Evolutionary conservation across 1,140 invertebrate genomes (phyloP).

Genomic region (Leptoteleia sp.): DNA sequence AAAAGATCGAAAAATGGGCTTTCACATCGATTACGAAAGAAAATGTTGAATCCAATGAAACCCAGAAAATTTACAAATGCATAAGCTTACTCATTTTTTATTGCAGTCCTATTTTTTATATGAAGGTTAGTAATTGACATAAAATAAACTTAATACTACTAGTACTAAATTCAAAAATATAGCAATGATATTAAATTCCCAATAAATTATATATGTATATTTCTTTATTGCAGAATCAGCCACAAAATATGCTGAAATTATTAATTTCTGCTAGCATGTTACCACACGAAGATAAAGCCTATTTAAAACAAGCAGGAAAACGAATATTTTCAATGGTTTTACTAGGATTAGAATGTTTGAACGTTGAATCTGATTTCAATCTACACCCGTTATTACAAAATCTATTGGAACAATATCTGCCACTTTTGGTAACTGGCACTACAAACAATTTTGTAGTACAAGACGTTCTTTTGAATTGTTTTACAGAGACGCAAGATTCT

Average conservation of each 20-base stretch:
- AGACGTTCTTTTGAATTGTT: conserved; percentile 73
- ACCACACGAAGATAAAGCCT: conserved; percentile 68
- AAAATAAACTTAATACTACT: no score
- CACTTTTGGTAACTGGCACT: conserved; percentile 69
- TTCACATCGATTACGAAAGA: conserved; percentile 73
- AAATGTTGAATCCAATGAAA: conserved; percentile 70
- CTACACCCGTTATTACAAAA: conserved; percentile 73
- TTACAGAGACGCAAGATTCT: conserved; percentile 68
- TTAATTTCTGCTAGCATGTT: conserved; percentile 73
- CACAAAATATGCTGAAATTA: conserved; percentile 71
- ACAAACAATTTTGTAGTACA: conserved; percentile 67
- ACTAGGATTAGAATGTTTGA: conserved; percentile 73
- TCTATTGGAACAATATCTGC: conserved; percentile 76
- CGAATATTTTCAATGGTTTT: conserved; percentile 76
- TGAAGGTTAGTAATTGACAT: conserved; percentile 68
- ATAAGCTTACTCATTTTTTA: conserved; percentile 74
- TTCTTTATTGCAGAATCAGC: conserved; percentile 69
- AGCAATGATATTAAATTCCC: no score
- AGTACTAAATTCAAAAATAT: no score
- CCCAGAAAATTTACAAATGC: conserved; percentile 75
- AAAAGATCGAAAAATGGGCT: conserved; percentile 77
- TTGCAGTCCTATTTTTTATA: conserved; percentile 72
- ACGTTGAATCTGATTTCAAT: conserved; percentile 71
- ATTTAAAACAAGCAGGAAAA: conserved; percentile 70
- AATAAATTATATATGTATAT: no score